Evolutionary conservation across 2,888 invertebrate genomes (phyloP).

Genomic region (Sussaba pulchella): DNA sequence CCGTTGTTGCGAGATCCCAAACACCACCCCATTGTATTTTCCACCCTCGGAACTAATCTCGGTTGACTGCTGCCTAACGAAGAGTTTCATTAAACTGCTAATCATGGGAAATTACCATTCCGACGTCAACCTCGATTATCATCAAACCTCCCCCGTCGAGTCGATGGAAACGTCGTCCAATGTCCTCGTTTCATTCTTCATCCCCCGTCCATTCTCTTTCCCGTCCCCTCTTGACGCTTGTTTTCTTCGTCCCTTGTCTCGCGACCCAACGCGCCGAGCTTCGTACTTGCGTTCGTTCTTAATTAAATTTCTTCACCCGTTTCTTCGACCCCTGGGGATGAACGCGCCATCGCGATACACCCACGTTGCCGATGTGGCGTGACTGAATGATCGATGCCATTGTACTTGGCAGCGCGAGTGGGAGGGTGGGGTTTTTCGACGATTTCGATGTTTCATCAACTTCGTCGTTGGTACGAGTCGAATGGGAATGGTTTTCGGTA

Average conservation of each 20-base stretch:
- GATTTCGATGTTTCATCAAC: no score
- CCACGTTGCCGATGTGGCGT: no score
- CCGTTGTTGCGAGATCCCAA: neutral
- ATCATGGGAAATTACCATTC: constrained; percentile 49
- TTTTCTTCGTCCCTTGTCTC: constrained; percentile 2
- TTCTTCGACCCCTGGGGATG: constrained; percentile 14
- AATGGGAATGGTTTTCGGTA: no score
- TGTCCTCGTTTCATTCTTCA: neutral
- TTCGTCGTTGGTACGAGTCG: no score
- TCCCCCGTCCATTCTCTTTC: neutral
- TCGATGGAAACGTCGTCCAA: constrained; percentile 8
- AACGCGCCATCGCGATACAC: no score
- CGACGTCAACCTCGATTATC: constrained; percentile 42
- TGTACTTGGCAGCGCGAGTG: no score
- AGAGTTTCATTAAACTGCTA: constrained; percentile 54
- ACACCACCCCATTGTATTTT: constrained; percentile 2
- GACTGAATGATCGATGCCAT: no score
- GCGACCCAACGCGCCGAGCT: neutral
- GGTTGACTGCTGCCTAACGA: constrained; percentile 37
- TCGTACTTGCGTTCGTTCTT: constrained; percentile 28
- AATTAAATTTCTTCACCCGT: constrained; percentile 50
- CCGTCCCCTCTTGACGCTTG: neutral
- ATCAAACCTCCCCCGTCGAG: constrained; percentile 26
- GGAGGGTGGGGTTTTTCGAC: no score
- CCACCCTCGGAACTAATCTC: neutral